A percentile compares a stretch with the other conserved stretches of the same genome.
Conservation (phyloP, 2,888 invertebrate genomes). For the Lottia gigantea region DNA sequence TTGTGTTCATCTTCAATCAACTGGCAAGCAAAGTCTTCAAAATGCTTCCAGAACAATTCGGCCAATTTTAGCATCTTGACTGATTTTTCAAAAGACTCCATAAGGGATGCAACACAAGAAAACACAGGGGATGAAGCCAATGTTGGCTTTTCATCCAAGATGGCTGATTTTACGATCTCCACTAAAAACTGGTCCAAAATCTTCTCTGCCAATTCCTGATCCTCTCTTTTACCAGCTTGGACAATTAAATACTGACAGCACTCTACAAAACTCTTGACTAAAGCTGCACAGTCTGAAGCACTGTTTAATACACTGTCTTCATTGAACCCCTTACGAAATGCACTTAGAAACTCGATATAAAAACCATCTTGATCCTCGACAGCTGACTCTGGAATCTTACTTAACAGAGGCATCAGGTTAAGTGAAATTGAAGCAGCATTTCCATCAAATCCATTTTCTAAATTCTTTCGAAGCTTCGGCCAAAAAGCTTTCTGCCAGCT, state of each 20-base stretch:
- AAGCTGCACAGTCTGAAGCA: constrained; percentile 77
- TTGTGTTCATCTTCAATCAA: not conserved
- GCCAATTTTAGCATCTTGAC: not conserved
- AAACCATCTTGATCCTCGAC: constrained; percentile 43
- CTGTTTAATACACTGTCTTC: constrained; percentile 74
- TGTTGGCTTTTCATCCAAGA: not conserved
- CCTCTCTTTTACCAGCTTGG: constrained; percentile 16
- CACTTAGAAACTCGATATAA: constrained; percentile 75
- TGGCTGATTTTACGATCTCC: constrained; percentile 6
- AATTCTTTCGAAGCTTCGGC: constrained; percentile 77
- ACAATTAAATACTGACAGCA: constrained; percentile 77
- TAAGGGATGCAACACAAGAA: not conserved
- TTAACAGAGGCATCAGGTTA: constrained; percentile 81
- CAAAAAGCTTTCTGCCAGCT: constrained; percentile 81
- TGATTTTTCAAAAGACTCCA: not conserved
- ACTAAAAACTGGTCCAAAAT: constrained; percentile 50
- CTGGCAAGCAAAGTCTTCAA: not conserved
- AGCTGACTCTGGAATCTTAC: constrained; percentile 74
- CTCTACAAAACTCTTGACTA: constrained; percentile 79
- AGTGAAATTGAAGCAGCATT: constrained; percentile 80
- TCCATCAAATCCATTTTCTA: constrained; percentile 81
- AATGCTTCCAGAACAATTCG: not conserved
- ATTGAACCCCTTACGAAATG: constrained; percentile 77
- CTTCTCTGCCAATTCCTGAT: constrained; percentile 29
- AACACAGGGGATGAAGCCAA: not conserved